A percentile compares a stretch with the other conserved stretches of the same genome.
Evolutionary conservation across 2,888 invertebrate species (phyloP).

Genomic region (Limenitis camilla): DNA sequence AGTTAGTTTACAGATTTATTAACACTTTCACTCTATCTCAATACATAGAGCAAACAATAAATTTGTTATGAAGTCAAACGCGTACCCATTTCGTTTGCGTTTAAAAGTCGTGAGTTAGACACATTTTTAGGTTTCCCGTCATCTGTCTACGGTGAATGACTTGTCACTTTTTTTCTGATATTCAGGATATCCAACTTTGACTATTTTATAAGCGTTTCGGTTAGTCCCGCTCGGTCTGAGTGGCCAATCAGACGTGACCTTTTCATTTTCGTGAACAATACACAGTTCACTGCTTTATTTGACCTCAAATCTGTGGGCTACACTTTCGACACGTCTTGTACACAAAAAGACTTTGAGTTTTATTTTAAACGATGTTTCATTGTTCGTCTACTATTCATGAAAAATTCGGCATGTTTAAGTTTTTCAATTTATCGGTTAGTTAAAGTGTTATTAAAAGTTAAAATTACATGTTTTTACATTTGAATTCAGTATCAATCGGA

Average conservation of each 20-base stretch:
- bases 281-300: constrained; percentile 43
- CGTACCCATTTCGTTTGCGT: too few species aligned
- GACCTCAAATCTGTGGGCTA: constrained; percentile 33
- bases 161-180: background rate
- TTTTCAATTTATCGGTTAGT: background rate
- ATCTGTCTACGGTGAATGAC: too few species aligned
- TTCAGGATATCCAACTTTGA: background rate
- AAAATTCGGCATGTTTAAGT: background rate
- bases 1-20: too few species aligned
- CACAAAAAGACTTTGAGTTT: constrained; percentile 22
- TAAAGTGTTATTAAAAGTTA: background rate
- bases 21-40: too few species aligned
- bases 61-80: too few species aligned
- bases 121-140: too few species aligned
- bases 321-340: constrained; percentile 48
- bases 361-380: constrained; percentile 16
- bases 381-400: constrained; percentile 11
- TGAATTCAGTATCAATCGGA: too few species aligned
- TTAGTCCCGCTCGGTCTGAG: constrained; percentile 24
- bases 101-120: too few species aligned
- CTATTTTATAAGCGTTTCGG: constrained; percentile 16
- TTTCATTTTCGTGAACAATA: constrained; percentile 35
- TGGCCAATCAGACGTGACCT: constrained; percentile 35
- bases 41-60: too few species aligned
- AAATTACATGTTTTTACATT: too few species aligned